Base-by-base conservation (phyloP, 1,140 invertebrate species). In the Conopomorpha cramerella region DNA sequence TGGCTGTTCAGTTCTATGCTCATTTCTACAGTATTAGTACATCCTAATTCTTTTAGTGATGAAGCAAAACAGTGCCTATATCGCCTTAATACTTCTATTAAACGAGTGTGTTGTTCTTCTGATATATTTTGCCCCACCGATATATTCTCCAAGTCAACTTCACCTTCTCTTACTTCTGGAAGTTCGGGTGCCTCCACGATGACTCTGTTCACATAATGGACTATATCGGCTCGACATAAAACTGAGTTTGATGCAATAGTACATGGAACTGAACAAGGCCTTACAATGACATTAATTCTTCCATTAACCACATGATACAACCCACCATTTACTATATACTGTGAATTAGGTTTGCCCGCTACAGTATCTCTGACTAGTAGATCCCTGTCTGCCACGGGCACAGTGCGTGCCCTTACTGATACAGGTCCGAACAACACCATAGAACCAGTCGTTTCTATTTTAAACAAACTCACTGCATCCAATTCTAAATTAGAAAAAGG, bases 51-150 rank as follows among this genome's bases (percentile, higher is more conserved):
- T 10, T 30, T 16, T 7, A 49, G 26, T n/a, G 34, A 36, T 2
- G 44, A 35, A 16, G 45, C 41, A 37, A 51, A 51, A 40, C 45
- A 51, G 13, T 51, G 44, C 8, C 36, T 30, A 23, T 51, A 47
- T 12, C 23, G 16, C 10, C 42, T 26, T 12, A 45, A 16, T 15
- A 37, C 2, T 6, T 10, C 2, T 30, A 33, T 4, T 2, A 33
- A 18, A 2, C 10, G 2, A 10, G 2, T 13, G 6, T 33, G 17
- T 7, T 19, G 2, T 3, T 31, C 17, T 11, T 17, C 11, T 2
- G 31, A 10, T 18, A 33, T 18, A 7, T 18, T 18, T 7, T 33
- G 16, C 10, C 17, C 7, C 12, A 33, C 16, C 4, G n/a, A 2
- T 12, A 33, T 13, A 4, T 33, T 3, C 7, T 6, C 23, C 17